A percentile compares a stretch with the other conserved stretches of the same genome.
Conservation (phyloP, 2,113 vertebrate genomes). For the Salminus brasiliensis region DNA sequence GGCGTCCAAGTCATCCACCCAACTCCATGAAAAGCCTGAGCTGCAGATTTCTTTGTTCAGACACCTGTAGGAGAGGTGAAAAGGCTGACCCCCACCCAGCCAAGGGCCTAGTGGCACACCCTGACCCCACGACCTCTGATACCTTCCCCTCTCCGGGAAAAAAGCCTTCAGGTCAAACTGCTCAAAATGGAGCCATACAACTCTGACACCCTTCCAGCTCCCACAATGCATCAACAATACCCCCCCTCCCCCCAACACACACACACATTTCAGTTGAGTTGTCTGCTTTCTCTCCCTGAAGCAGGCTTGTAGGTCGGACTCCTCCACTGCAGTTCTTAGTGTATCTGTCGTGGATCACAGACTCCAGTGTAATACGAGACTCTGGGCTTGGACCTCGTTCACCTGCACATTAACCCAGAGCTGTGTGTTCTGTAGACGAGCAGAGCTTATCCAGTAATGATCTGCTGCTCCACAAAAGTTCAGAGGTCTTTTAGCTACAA, state of each 20-base stretch:
- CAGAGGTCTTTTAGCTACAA: no score
- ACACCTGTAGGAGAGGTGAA: slow-evolving; percentile 50
- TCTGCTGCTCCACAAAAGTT: no score
- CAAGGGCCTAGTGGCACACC: slow-evolving; percentile 42
- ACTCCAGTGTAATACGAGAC: no score
- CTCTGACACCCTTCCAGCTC: slow-evolving; percentile 42
- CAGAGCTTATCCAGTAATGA: no score
- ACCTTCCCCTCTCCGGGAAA: slow-evolving; percentile 58
- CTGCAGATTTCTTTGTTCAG: slow-evolving; percentile 30
- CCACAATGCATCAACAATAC: background rate
- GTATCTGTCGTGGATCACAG: no score
- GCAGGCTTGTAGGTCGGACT: no score
- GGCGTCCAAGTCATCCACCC: background rate
- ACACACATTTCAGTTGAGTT: no score
- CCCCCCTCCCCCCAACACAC: background rate
- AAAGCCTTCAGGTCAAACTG: slow-evolving; percentile 58
- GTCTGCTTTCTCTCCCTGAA: no score
- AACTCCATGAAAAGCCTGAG: slow-evolving; percentile 46
- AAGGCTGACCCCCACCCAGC: slow-evolving; percentile 46
- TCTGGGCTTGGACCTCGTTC: no score
- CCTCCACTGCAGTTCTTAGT: no score
- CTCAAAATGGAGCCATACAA: slow-evolving; percentile 54
- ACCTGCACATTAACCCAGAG: no score
- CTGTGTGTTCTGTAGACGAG: no score
- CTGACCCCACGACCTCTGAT: slow-evolving; percentile 67